These are phyloP conservation scores for Ophion obscuratus DNA, from an alignment of 2,888 invertebrate genomes.

Conservation along the genomic window DNA sequence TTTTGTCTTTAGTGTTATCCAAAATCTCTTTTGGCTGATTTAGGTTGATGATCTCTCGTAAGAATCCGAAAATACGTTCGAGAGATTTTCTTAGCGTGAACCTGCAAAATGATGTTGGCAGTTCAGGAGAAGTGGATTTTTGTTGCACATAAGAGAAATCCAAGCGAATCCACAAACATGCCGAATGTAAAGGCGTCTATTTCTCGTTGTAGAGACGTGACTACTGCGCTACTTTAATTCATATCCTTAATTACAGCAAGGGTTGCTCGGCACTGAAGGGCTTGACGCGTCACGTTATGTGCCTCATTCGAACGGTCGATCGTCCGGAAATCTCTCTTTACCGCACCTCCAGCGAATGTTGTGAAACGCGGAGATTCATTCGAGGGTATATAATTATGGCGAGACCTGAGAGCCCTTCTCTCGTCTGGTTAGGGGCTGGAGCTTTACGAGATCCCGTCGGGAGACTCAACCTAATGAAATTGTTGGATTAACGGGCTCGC, in stretches of 20 bases:
- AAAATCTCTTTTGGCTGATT: too few relatives aligned
- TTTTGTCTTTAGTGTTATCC: too few relatives aligned
- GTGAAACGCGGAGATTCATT: slow-evolving; percentile 53
- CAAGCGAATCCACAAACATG: not conserved
- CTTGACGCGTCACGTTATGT: slow-evolving; percentile 23
- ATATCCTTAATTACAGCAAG: not conserved
- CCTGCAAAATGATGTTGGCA: too few relatives aligned
- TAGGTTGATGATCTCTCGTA: too few relatives aligned
- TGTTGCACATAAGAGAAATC: too few relatives aligned
- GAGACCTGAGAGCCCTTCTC: slow-evolving; percentile 55
- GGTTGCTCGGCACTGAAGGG: not conserved
- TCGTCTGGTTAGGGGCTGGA: slow-evolving; percentile 61
- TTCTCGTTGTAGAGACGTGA: not conserved
- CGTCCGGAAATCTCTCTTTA: slow-evolving; percentile 60
- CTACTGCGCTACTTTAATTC: slow-evolving; percentile 1
- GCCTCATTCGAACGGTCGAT: slow-evolving; percentile 54
- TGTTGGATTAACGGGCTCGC: slow-evolving; percentile 70
- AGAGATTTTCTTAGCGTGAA: too few relatives aligned
- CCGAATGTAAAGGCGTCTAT: not conserved
- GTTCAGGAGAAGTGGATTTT: too few relatives aligned
- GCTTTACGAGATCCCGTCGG: slow-evolving; percentile 65
- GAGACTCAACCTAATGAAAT: slow-evolving; percentile 70
- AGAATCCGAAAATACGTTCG: too few relatives aligned
- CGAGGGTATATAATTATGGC: slow-evolving; percentile 68
- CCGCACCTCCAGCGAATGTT: slow-evolving; percentile 28